phyloP scores from a whole-genome alignment of 2,797 vertebrate species.

The Parotocinclus haroldoi region DNA sequence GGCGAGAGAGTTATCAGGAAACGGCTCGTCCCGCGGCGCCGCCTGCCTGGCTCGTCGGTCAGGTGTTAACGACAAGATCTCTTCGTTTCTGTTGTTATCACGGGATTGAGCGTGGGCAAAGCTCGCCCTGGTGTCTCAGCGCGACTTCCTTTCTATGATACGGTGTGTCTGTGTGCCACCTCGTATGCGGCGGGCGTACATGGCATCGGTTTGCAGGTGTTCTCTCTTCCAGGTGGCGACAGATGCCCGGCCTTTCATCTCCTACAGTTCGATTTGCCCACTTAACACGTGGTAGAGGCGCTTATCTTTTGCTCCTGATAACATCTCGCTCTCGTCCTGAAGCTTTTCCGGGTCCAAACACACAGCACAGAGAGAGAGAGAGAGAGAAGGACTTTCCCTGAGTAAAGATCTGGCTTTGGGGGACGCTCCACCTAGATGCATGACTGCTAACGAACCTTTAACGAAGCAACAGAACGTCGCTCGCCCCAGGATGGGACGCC shows the following conservation, averaged over 20 bases:
- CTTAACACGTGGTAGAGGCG: constrained; percentile 13
- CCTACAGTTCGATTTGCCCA: constrained; percentile 11
- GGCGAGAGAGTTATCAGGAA: constrained; percentile 7
- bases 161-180: background rate
- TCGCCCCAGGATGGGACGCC: too few relatives aligned
- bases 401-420: too few relatives aligned
- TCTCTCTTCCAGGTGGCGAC: constrained; percentile 19
- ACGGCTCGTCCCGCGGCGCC: background rate
- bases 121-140: background rate
- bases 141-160: constrained; percentile 48
- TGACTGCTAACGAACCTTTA: too few relatives aligned
- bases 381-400: too few relatives aligned
- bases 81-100: constrained; percentile 40
- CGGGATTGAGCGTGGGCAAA: constrained; percentile 39
- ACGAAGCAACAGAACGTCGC: too few relatives aligned
- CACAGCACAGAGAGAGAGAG: background rate
- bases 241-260: background rate
- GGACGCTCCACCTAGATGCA: too few relatives aligned
- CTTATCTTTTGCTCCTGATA: background rate
- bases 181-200: constrained; percentile 10
- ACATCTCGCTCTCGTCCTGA: background rate
- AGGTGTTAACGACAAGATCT: background rate
- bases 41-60: background rate
- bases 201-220: constrained; percentile 13
- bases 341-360: constrained; percentile 15